Evolutionary conservation across 2,113 vertebrate species (phyloP).

Genomic region (Dasypus novemcinctus): DNA sequence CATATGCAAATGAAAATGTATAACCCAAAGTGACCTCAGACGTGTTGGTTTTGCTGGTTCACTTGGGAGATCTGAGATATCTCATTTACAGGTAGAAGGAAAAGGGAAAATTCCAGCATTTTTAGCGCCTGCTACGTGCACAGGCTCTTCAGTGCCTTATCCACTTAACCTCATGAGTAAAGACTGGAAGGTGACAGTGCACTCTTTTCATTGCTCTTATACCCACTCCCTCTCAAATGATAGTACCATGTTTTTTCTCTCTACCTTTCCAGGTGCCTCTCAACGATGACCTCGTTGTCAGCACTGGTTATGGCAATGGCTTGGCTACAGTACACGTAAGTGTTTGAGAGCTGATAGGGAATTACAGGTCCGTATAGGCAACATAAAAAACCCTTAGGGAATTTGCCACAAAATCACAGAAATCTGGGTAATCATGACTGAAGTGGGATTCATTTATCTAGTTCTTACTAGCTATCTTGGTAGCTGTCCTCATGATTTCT

Average conservation of each 20-base stretch:
- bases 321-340: conserved; percentile 91
- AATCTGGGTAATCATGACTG: not conserved
- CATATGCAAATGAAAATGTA: not conserved
- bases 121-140: not conserved
- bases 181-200: not conserved
- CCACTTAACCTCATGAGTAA: not conserved
- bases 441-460: not conserved
- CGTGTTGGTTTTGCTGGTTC: not conserved
- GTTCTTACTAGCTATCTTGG: conserved; percentile 18
- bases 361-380: not conserved
- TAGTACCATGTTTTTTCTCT: not conserved
- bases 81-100: not conserved
- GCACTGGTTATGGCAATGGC: conserved; percentile 87
- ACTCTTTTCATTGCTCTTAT: not conserved
- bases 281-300: conserved; percentile 84
- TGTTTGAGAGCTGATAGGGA: not conserved
- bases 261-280: conserved; percentile 76
- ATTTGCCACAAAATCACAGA: not conserved
- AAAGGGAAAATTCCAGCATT: not conserved
- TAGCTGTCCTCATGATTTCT: not conserved
- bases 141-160: not conserved
- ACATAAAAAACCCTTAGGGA: not conserved
- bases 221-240: not conserved
- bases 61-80: not conserved
- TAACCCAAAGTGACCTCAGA: not conserved